Base-by-base conservation (phyloP, 2,113 vertebrate species). In the Rhinopomastus cyanomelas region DNA sequence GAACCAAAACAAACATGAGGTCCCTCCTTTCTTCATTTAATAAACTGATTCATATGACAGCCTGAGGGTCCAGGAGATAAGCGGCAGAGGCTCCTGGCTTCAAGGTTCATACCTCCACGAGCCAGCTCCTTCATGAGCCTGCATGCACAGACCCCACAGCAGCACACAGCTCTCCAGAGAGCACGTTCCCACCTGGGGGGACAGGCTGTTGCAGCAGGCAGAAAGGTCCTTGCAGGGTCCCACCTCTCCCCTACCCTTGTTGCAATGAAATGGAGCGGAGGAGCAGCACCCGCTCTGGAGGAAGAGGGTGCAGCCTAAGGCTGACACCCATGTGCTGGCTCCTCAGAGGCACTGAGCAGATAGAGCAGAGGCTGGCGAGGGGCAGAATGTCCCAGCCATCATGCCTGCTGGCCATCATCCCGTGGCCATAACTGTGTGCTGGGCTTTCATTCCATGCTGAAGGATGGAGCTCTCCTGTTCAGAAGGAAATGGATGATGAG, bases 331-430 rank as follows among this genome's bases (percentile, higher is more conserved):
- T 3, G 3, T 0, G 0, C 23, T 36, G 26, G 6, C 34, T 73
- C 17, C 53, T 27, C 20, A 59, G 37, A 53, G 42, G 32, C 18
- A 32, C 12, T 7, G 32, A 76, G 64, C 23, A 73, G 68, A 30
- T 34, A 39, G 3, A 26, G 39, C 42, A 51, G 36, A 64, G 37
- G 42, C 13, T 68, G 42, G 21, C 29, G 48, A 73, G 49, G 0
- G 2, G 36, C 26, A 9, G 27, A 57, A 18, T 8, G 13, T 23
- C 25, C 36, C 39, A 52, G 55, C 16, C n/a, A n/a, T n/a, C n/a
- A 60, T 0, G 4, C 16, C 44, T 42, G 27, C 7, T 48, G 16
- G 9, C 16, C 18, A 1, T 0, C 11, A 12, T 18, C 42, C 57
- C n/a, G 13, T 12, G 23, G 66, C 42, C 27, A 5, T 8, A 49